A percentile compares a stretch with the other conserved stretches of the same genome.
These are phyloP conservation scores for Potamarius usumacintae DNA, from an alignment of 2,113 vertebrate species.

Conservation along the genomic window DNA sequence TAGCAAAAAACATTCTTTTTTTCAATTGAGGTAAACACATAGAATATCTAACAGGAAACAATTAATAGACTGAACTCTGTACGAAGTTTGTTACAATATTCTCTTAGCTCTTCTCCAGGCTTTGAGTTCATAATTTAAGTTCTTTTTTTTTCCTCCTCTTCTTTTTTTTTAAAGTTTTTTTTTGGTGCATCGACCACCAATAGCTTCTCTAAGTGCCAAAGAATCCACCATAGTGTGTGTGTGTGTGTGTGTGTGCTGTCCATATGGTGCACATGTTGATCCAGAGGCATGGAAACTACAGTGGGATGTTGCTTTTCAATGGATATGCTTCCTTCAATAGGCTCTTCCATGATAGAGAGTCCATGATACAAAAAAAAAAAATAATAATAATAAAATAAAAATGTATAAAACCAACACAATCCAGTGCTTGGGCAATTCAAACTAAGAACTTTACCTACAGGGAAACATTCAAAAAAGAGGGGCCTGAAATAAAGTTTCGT, in stretches of 20 bases:
- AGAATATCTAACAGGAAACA: conserved; percentile 99
- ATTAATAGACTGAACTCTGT: conserved; percentile 99
- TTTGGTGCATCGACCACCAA: conserved; percentile 90
- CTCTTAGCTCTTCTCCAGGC: conserved; percentile 82
- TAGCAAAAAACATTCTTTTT: conserved; percentile 99
- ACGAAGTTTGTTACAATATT: conserved; percentile 99
- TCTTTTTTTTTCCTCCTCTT: conserved; percentile 57
- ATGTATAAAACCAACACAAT: conserved; percentile 82
- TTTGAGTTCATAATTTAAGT: conserved; percentile 86
- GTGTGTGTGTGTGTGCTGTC: conserved; percentile 66
- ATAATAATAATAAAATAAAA: conserved; percentile 77
- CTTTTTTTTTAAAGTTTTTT: conserved; percentile 65
- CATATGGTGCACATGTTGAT: conserved; percentile 72
- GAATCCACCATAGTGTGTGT: conserved; percentile 71
- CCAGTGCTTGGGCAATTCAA: conserved; percentile 92
- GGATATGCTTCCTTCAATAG: conserved; percentile 85
- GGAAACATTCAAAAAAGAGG: conserved; percentile 83
- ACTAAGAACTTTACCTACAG: conserved; percentile 90
- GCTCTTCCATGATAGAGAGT: conserved; percentile 88
- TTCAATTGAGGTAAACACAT: conserved; percentile 99
- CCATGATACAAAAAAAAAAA: conserved; percentile 77
- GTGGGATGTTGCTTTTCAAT: conserved; percentile 85
- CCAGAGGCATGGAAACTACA: conserved; percentile 82
- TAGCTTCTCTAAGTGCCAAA: conserved; percentile 75
- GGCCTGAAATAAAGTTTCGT: conserved; percentile 75